Percentiles rank a stretch among this genome's conserved stretches.
These are phyloP conservation scores for Tanypteryx hageni DNA, from an alignment of 2,888 invertebrate species.

Conservation along the genomic window DNA sequence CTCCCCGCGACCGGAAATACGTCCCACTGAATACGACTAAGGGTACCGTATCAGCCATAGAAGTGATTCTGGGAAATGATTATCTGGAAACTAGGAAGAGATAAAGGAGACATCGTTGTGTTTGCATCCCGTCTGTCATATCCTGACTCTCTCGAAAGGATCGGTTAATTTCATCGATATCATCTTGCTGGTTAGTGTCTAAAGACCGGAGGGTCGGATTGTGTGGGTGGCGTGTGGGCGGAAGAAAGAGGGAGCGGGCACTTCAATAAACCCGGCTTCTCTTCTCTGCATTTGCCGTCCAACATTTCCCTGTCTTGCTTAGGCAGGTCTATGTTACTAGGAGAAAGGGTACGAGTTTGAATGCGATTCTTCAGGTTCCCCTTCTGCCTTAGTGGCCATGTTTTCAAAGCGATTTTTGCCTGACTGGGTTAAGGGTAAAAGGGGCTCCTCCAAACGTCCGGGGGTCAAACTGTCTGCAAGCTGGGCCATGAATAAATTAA, in stretches of 20 bases:
- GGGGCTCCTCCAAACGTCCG: too few species aligned
- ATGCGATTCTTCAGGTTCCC: neutral
- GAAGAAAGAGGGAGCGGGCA: neutral
- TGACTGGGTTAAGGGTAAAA: too few species aligned
- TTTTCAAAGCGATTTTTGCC: too few species aligned
- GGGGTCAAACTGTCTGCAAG: too few species aligned
- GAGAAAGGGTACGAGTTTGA: too few species aligned
- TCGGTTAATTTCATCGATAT: constrained; percentile 5
- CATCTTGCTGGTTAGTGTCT: too few species aligned
- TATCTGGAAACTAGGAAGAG: neutral
- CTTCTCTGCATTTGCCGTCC: neutral
- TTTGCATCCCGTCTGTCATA: neutral
- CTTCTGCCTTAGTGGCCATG: too few species aligned
- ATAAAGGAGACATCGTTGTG: neutral
- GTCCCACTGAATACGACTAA: neutral
- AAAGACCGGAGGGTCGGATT: neutral
- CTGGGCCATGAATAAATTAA: too few species aligned
- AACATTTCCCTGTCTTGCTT: neutral
- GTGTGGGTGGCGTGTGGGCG: neutral
- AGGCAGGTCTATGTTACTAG: neutral
- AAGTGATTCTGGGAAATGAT: neutral
- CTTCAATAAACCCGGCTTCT: neutral
- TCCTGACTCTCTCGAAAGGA: neutral
- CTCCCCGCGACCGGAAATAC: neutral
- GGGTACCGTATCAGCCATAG: neutral